Base-by-base conservation (phyloP, 2,888 invertebrate genomes). In the Halictus quadricinctus region DNA sequence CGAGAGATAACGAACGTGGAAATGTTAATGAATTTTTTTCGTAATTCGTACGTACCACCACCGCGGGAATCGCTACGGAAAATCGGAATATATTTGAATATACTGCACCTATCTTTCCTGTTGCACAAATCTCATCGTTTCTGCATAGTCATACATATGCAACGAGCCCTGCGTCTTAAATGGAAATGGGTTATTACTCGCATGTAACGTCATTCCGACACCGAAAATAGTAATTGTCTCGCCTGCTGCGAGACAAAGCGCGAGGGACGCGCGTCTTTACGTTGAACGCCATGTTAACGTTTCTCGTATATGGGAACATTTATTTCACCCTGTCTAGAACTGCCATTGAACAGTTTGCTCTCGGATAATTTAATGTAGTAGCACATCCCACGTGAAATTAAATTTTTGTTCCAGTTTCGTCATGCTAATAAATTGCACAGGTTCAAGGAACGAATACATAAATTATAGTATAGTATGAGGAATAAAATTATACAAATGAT, bases 21-120 rank as follows among this genome's bases (percentile, higher is more conserved):
- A 64, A 79, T 70, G 76, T 80, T 76, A 81, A 78, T 76, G 76
- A 77, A 76, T 85, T 87, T 72, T 81, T 69, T 69, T 21, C 72
- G 79, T 72, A 82, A 80, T 82, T 85, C 75, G 54, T 64, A 76
- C 66, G 72, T 48, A 43, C 21, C 21, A 54, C 29, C 66, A 43
- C 70, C 78, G 36, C 36, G n/a, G 36, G 64, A 25, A 25, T n/a
- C 29, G 4, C 48, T 10, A 69, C 69, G 79, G 64, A 76, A 78
- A 82, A 58, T 76, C 74, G 79, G 76, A 78, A 88, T 83, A 81
- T 54, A 80, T 79, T 82, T 82, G 79, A 85, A 85, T 85, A 81
- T 81, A 85, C 79, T 36, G 69, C 21, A 41, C 21, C 36, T 69
- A 69, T 41, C 69, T 76, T 85, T 79, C 66, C 66, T 58, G 46